Conservation (phyloP, 2,797 vertebrate species). For the Pseudomugil tenellus region DNA sequence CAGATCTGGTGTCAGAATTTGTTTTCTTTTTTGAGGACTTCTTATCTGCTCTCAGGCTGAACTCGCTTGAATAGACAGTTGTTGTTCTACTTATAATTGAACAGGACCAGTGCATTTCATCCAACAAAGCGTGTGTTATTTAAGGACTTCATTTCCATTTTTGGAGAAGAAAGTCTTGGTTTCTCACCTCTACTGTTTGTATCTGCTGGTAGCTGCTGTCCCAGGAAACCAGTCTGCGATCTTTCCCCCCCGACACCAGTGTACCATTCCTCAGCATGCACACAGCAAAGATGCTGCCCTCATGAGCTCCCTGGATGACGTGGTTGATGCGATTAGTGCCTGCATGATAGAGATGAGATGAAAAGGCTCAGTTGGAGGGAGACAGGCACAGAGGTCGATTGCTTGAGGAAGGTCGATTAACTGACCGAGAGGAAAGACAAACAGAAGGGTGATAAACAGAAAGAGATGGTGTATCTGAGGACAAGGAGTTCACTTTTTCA, state of each 20-base stretch:
- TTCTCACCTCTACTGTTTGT: slow-evolving; percentile 90
- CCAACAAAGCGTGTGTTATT: not conserved
- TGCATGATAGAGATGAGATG: slow-evolving; percentile 68
- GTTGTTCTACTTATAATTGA: not conserved
- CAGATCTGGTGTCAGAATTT: not conserved
- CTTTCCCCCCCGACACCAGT: slow-evolving; percentile 95
- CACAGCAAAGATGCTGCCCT: slow-evolving; percentile 95
- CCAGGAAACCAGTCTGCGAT: slow-evolving; percentile 94
- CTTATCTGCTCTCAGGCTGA: not conserved
- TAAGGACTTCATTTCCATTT: not conserved
- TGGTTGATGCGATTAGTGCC: slow-evolving; percentile 97
- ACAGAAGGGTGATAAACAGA: slow-evolving; percentile 34
- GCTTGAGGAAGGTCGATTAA: slow-evolving; percentile 29
- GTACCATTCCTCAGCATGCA: slow-evolving; percentile 95
- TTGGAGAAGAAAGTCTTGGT: not conserved
- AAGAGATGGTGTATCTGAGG: slow-evolving; percentile 11
- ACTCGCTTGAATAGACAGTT: not conserved
- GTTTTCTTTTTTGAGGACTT: not conserved
- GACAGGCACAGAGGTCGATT: slow-evolving; percentile 37
- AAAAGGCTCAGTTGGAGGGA: slow-evolving; percentile 25
- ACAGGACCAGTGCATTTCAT: not conserved
- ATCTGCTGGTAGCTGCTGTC: slow-evolving; percentile 92
- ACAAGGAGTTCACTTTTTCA: not conserved
- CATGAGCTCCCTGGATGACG: slow-evolving; percentile 92
- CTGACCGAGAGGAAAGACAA: slow-evolving; percentile 22